A percentile compares a stretch with the other conserved stretches of the same genome.
phyloP scores from a whole-genome alignment of 2,888 invertebrate genomes.

The Spialia ferax region DNA sequence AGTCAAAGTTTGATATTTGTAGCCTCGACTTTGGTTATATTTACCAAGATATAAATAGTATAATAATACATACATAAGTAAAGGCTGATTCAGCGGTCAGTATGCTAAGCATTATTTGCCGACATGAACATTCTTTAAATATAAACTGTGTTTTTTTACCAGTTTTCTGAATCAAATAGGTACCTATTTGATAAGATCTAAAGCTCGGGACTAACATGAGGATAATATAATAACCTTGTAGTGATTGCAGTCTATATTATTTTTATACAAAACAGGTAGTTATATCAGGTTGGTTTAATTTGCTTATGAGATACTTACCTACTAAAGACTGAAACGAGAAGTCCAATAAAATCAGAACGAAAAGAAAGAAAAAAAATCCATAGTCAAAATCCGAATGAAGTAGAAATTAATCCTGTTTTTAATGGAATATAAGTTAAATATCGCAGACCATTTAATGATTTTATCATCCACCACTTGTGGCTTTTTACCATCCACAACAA shows the following conservation, averaged over 20 bases:
- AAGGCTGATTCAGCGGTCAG: slow-evolving; percentile 57
- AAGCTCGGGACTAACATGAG: neutral
- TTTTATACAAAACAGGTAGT: neutral
- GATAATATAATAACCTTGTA: neutral
- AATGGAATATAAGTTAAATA: too few species aligned
- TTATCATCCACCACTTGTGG: too few species aligned
- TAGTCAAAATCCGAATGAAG: neutral
- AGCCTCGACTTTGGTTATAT: slow-evolving; percentile 75
- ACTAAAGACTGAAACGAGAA: too few species aligned
- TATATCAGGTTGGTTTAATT: too few species aligned
- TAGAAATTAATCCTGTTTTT: too few species aligned
- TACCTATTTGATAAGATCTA: neutral
- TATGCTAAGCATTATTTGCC: slow-evolving; percentile 38
- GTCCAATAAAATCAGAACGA: too few species aligned
- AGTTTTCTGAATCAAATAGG: neutral
- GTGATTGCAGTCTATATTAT: neutral
- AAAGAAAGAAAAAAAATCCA: too few species aligned
- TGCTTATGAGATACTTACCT: too few species aligned
- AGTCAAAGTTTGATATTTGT: slow-evolving; percentile 67
- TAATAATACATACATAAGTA: slow-evolving; percentile 58
- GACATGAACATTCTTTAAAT: neutral
- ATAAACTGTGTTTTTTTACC: neutral
- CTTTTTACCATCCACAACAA: neutral
- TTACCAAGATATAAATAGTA: slow-evolving; percentile 71
- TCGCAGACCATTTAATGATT: too few species aligned